Evolutionary conservation across 2,888 invertebrate species (phyloP), one percentile per base, ranked within the genome.

Genomic region (Xanthorhoe designata): DNA sequence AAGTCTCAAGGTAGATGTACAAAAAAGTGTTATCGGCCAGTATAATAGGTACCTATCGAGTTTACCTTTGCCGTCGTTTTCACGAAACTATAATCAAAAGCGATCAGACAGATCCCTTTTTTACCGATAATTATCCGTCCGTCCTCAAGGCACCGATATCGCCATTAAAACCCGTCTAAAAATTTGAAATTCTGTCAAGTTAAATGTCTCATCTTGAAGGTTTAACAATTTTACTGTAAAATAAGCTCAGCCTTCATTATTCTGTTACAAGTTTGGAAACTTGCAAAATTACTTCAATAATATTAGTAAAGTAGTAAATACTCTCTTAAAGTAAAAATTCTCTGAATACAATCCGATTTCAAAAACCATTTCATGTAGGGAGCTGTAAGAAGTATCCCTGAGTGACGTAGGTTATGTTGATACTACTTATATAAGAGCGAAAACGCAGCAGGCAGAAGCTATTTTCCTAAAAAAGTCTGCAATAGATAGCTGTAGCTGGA

Each of bases 121-220:
- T 56, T 51, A 10, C 10, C 35, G 17, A 42, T 66, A 66, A 63
- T 60, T 60, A 67, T 67, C 60, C 24, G 51, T 47, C 59, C 19
- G 13, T 35, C 65, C 55, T 54, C 45, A 9, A 3, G 59, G 56
- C 65, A 35, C 35, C 61, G 62, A 61, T 62, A 56, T 42, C 56
- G 35, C 51, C 45, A 61, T 67, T 64, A 61, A 32, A 57, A 18
- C 56, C 60, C 53, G 51, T 13, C 38, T 54, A 7, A 52, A 47
- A 49, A 54, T 19, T 49, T 47, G 7, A 18, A 24, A 42, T 24
- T 45, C 15, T 54, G 49, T 59, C 54, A 49, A 19, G 32, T 15
- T 19, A 9, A 35, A 15, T 60, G 13, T n/a, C 3, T 24, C 15
- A 18, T 9, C 19, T 38, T 54, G 35, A 54, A 18, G 19, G 53